Evolutionary conservation across 2,797 vertebrate species (phyloP), one percentile per base, ranked within the genome.

Genomic region (Diceros bicornis): DNA sequence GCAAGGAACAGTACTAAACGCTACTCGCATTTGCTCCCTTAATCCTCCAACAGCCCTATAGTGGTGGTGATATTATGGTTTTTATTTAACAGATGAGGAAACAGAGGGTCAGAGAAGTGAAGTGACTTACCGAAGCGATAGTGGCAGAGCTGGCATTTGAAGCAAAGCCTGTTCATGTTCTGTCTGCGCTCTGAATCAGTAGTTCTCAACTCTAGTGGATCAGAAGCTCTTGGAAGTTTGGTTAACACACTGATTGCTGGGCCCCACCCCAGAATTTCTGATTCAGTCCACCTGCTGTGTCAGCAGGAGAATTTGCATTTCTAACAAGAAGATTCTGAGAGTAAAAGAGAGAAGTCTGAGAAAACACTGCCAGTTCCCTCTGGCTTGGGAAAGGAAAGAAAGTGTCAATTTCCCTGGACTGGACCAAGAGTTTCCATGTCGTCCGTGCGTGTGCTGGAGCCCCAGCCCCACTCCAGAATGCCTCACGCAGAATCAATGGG

Each of bases 331-430:
- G 90, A 93, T 66, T 93, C 52, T 25, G 25, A 85, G 29, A 92
- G 62, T 52, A 12, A 21, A 57, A 86, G 69, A 89, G 50, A 91
- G 61, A 66, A 74, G 64, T 68, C 59, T 88, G 72, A 95, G 84
- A 52, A 84, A 93, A 32, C 1, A 1, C 68, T 47, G 61, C 29
- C 69, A 74, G 57, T 75, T 78, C 61, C 34, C 37, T 72, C 72
- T 41, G 68, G 64, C 66, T 93, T 66, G 52, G 4, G 79, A 89
- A 91, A 72, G 37, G 14, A 72, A 59, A n/a, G 59, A 55, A 68
- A 69, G 64, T 66, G 75, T 55, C 66, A 0, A 1, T 68, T 95
- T 96, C 59, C 83, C 94, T 82, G 84, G 87, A 74, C 34, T 59
- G 44, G 69, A 34, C 44, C n/a, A 88, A 86, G 85, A n/a, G 57